Evolutionary conservation across 1,140 invertebrate genomes (phyloP), one percentile per base, ranked within the genome.

Genomic region (Latrodectus geometricus): DNA sequence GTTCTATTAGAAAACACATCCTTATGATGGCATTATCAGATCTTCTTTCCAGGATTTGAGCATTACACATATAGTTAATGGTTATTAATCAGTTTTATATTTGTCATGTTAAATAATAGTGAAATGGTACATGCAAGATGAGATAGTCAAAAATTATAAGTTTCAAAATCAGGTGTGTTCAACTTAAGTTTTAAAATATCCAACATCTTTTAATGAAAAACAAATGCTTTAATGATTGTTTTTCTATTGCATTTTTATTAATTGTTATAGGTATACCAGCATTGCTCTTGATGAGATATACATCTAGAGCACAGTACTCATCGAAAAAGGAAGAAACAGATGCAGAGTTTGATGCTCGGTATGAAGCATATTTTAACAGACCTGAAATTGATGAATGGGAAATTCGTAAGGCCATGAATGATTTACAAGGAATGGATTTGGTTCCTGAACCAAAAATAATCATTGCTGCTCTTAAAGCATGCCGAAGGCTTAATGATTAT

Each of bases 371-470:
- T 91, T 97, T 99, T 92, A 96, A 94, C 90, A 94, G 96, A 75
- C 93, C 94, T 68, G 96, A 99, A 89, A 97, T 99, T 90, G 98
- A 99, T 92, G 95, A 95, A 66, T 99, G 98, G 98, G 97, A 99
- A 92, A 93, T 98, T 87, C 94, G 98, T 35, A 96, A 97, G 90
- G 93, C 90, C n/a, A 92, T 94, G 91, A 92, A 92, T 89, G 93
- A 93, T 87, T 86, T 94, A 20, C 93, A 94, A 92, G 96, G 95
- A 89, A 95, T 96, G 94, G 98, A 99, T 93, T 92, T 97, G 88
- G 94, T 99, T 66, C 98, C 98, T 8, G 98, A 99, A 90, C 98
- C 98, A 78, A 95, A 94, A 90, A 96, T 99, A 88, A 94, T 99
- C 78, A 94, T 94, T 89, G 96, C 98, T 85, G 97, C 95, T n/a